Evolutionary conservation across 2,797 vertebrate genomes (phyloP).

Genomic region (Pteronotus mesoamericanus): DNA sequence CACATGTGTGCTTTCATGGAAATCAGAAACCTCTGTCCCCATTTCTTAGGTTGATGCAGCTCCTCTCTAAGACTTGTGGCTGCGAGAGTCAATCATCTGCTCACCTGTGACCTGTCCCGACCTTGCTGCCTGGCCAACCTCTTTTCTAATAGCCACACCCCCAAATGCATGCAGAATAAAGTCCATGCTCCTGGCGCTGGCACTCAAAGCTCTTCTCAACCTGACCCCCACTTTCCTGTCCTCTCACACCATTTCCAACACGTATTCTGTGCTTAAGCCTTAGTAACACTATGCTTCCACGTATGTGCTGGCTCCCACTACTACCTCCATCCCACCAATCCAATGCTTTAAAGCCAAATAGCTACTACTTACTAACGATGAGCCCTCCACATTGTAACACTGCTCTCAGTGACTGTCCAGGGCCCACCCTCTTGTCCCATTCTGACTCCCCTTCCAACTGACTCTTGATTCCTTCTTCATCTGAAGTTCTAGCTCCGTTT

Average conservation of each 20-base stretch:
- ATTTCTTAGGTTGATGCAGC: not conserved
- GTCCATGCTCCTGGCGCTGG: not conserved
- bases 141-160: not conserved
- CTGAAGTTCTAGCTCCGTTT: not conserved
- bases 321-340: not conserved
- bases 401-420: not conserved
- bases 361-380: not conserved
- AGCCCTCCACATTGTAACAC: not conserved
- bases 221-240: not conserved
- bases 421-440: not conserved
- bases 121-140: not conserved
- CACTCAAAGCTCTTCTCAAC: not conserved
- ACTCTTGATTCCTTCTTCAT: not conserved
- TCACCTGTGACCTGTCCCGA: not conserved
- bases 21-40: not conserved
- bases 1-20: not conserved
- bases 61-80: not conserved
- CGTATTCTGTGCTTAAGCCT: not conserved
- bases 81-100: not conserved
- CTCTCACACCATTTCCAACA: not conserved
- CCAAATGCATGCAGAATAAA: not conserved
- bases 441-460: not conserved
- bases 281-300: not conserved
- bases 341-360: not conserved
- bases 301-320: not conserved